A percentile compares a stretch with the other conserved stretches of the same genome.
Conservation (phyloP, 2,888 invertebrate genomes). For the Ochlodes sylvanus region DNA sequence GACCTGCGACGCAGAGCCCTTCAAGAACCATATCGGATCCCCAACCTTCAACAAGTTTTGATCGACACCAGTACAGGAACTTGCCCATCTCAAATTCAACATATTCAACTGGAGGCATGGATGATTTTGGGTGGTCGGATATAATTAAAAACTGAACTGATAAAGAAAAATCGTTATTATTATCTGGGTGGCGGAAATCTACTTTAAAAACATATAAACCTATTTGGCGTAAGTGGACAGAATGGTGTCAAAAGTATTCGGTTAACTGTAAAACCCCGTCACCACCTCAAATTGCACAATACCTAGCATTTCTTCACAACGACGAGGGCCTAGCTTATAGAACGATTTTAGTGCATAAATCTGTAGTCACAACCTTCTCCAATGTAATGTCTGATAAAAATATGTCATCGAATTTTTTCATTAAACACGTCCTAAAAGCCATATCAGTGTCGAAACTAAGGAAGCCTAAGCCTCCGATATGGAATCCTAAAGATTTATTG, state of each 20-base stretch:
- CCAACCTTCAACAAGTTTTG: conserved; percentile 30
- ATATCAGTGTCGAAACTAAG: conserved; percentile 29
- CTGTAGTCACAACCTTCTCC: conserved; percentile 38
- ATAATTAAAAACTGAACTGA: conserved; percentile 42
- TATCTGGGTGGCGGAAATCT: conserved; percentile 38
- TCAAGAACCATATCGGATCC: conserved; percentile 19
- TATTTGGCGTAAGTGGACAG: conserved; percentile 37
- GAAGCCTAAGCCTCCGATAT: conserved; percentile 34
- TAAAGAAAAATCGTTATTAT: conserved; percentile 30
- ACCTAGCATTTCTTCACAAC: conserved; percentile 40
- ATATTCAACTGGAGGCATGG: conserved; percentile 49
- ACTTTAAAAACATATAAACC: conserved; percentile 40
- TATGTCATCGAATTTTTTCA: conserved; percentile 36
- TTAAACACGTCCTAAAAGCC: conserved; percentile 37
- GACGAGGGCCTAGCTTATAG: conserved; percentile 31
- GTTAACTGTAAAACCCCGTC: conserved; percentile 32
- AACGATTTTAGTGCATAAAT: conserved; percentile 39
- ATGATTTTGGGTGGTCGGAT: conserved; percentile 47
- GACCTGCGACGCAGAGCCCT: conserved; percentile 42
- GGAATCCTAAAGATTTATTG: conserved; percentile 32
- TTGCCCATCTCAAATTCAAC: conserved; percentile 42
- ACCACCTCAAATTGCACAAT: conserved; percentile 37
- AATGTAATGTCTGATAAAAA: conserved; percentile 14
- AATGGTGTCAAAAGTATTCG: conserved; percentile 27
- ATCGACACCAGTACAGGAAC: conserved; percentile 36